Evolutionary conservation across 2,888 invertebrate species (phyloP).

Genomic region (Acrobasis consociella): DNA sequence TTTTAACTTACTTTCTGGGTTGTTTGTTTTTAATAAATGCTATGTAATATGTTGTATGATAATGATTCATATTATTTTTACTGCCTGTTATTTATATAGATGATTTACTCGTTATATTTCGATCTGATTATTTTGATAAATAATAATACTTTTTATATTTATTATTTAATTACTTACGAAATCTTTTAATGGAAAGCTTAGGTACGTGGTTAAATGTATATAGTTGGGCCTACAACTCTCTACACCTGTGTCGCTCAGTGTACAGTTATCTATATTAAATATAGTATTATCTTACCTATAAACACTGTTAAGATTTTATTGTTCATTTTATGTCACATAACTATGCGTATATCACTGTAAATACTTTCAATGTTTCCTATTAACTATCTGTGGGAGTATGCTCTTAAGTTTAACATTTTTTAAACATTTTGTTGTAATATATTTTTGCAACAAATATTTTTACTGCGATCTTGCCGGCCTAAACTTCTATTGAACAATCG

Average conservation of each 20-base stretch:
- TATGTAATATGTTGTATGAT: neutral
- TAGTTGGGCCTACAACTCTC: slow-evolving; percentile 64
- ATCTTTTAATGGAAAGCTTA: slow-evolving; percentile 47
- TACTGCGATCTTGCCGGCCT: slow-evolving; percentile 8
- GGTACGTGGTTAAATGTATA: slow-evolving; percentile 58
- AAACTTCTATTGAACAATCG: neutral
- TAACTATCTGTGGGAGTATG: slow-evolving; percentile 24
- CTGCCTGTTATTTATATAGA: neutral
- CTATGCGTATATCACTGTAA: slow-evolving; percentile 30
- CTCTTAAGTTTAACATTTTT: slow-evolving; percentile 12
- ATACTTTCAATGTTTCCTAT: slow-evolving; percentile 38
- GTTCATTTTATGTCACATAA: slow-evolving; percentile 34
- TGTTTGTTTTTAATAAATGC: neutral
- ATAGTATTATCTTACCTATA: slow-evolving; percentile 37
- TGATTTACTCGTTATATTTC: neutral
- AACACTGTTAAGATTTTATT: slow-evolving; percentile 40
- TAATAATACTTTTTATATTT: neutral
- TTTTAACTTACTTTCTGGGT: neutral
- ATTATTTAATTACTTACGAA: neutral
- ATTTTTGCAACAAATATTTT: neutral
- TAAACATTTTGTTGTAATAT: neutral
- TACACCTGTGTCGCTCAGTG: slow-evolving; percentile 79
- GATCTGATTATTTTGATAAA: neutral
- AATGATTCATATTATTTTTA: neutral
- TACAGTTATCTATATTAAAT: slow-evolving; percentile 59